A percentile compares a stretch with the other conserved stretches of the same genome.
phyloP scores from a whole-genome alignment of 1,140 invertebrate species.

The Drosophila teissieri region DNA sequence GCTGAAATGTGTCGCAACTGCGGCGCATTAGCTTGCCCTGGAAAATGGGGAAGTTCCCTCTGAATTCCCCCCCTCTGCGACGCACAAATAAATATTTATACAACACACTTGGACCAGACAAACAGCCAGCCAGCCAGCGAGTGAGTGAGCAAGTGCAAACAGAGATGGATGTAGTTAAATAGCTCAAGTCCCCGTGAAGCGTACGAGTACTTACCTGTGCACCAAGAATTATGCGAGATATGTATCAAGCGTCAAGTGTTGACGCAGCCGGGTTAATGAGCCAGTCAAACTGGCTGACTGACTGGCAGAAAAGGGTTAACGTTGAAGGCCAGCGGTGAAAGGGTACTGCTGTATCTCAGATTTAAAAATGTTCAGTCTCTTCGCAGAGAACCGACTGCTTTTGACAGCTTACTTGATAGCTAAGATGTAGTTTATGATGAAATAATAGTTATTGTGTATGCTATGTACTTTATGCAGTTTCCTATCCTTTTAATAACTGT shows the following conservation, averaged over 20 bases:
- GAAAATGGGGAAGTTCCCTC: slow-evolving; percentile 6
- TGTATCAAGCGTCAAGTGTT: slow-evolving; percentile 51
- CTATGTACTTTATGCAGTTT: background rate
- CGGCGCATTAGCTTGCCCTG: slow-evolving; percentile 31
- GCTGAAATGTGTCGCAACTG: slow-evolving; percentile 47
- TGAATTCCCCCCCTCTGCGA: slow-evolving; percentile 21
- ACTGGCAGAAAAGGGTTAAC: slow-evolving; percentile 18
- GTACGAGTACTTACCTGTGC: slow-evolving; percentile 51
- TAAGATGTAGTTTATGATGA: no score
- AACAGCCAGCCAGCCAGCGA: slow-evolving; percentile 10
- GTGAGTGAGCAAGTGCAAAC: slow-evolving; percentile 30
- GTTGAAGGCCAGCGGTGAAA: slow-evolving; percentile 8
- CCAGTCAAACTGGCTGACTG: slow-evolving; percentile 18
- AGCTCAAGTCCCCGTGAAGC: slow-evolving; percentile 66
- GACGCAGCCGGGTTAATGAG: slow-evolving; percentile 69
- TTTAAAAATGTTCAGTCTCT: background rate
- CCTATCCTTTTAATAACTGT: background rate
- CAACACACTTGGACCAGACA: slow-evolving; percentile 56
- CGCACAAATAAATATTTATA: slow-evolving; percentile 72
- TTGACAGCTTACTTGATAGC: no score
- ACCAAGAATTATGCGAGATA: slow-evolving; percentile 40
- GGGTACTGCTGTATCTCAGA: background rate
- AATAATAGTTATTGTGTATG: background rate
- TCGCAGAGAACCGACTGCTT: background rate
- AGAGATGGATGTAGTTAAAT: slow-evolving; percentile 73